Conservation (phyloP, 2,888 invertebrate genomes). For the Phasia obesa region DNA sequence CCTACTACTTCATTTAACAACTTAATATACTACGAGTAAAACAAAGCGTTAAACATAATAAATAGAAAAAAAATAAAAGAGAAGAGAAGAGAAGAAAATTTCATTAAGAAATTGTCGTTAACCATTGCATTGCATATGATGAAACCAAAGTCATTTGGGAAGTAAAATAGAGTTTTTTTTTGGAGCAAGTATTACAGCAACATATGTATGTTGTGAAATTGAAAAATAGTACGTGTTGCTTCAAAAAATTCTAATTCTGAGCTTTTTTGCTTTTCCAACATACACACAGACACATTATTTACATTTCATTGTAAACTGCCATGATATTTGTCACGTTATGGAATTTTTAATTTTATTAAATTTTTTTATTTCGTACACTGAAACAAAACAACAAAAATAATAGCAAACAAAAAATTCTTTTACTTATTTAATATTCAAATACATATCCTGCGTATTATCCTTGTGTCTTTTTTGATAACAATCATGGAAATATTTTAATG, state of each 20-base stretch:
- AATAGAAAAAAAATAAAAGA: conserved; percentile 23
- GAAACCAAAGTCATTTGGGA: conserved; percentile 35
- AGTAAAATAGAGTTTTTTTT: conserved; percentile 7
- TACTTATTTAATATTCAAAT: conserved; percentile 52
- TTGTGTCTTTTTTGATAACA: conserved; percentile 19
- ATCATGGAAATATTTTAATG: conserved; percentile 51
- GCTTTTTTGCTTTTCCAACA: conserved; percentile 12
- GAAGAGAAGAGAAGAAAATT: conserved; percentile 14
- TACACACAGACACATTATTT: conserved; percentile 19
- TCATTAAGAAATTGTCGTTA: conserved; percentile 43
- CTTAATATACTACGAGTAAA: conserved; percentile 62
- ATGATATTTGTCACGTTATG: conserved; percentile 79
- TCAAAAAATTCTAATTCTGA: conserved; percentile 31
- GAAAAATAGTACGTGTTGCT: conserved; percentile 58
- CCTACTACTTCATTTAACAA: conserved; percentile 67
- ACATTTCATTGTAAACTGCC: conserved; percentile 46
- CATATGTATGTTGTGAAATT: conserved; percentile 21
- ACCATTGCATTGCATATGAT: background rate
- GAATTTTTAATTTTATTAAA: conserved; percentile 80
- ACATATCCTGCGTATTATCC: conserved; percentile 51
- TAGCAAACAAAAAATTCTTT: conserved; percentile 2
- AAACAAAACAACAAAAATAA: too few species aligned
- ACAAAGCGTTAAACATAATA: conserved; percentile 17
- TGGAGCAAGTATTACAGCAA: conserved; percentile 24
- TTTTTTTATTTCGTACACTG: background rate